Base-by-base conservation (phyloP, 2,797 vertebrate species). In the Dermochelys coriacea region DNA sequence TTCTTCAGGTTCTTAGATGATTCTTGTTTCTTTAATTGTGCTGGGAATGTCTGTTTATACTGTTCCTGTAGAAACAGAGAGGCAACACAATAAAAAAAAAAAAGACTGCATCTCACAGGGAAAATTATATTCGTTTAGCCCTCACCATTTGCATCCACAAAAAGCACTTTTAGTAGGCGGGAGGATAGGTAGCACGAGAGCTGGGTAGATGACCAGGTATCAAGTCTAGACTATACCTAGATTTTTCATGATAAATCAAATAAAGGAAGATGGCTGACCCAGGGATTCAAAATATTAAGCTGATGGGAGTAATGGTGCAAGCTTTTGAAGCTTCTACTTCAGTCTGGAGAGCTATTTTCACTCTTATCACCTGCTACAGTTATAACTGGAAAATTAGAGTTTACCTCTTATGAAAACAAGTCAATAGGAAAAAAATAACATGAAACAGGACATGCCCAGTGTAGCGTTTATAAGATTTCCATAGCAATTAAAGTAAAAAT, bases 1-100 rank as follows among this genome's bases (percentile, higher is more conserved):
- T 98, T 99, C 98, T 99, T 99, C 96, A 98, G 97, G 98, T 98
- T 99, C 98, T 99, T 99, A 87, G 98, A 98, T 75, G 98, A 97
- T 91, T 99, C 98, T 90, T 98, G 98, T 96, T 98, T 99, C 97
- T 98, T 99, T 91, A 98, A 97, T 95, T 97, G 98, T 89, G 97
- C 95, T 97, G 98, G 98, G 97, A 99, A 98, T 95, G 98, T 96
- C 96, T 98, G 98, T 96, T 99, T 99, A 95, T 98, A 98, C 74
- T 98, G 98, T 97, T 99, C 98, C 98, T 98, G 98, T 96, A 98
- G 97, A 98, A 98, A 98, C 54, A 98, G 85, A 97, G 97, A 89
- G 78, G 95, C 31, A 89, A 87, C 27, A 57, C 88, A 94, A 57
- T 93, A 78, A 82, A 89, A 18, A 78, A 82, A 89, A 18, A 41